These are phyloP conservation scores for Lissonota sp. DNA, from an alignment of 2,888 invertebrate species.

Conservation along the genomic window DNA sequence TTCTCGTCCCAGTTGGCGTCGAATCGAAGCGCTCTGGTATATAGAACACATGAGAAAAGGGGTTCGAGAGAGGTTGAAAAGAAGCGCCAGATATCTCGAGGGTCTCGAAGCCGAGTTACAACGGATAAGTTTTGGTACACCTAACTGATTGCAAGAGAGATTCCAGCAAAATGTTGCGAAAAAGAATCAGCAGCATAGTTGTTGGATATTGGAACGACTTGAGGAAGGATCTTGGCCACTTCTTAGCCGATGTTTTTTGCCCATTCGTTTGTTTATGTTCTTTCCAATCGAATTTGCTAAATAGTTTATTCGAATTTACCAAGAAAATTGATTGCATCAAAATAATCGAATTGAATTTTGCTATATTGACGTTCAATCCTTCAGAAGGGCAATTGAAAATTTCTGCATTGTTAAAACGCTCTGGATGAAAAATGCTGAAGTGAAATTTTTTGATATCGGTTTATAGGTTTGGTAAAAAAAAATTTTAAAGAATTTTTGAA, in stretches of 20 bases:
- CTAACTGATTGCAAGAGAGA: slow-evolving; percentile 46
- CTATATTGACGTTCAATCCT: too few species aligned
- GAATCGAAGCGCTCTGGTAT: neutral
- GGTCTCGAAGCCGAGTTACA: slow-evolving; percentile 41
- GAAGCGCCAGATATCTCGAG: slow-evolving; percentile 12
- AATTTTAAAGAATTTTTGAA: too few species aligned
- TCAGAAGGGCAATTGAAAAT: too few species aligned
- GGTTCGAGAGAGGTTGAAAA: slow-evolving; percentile 8
- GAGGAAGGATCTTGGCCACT: neutral
- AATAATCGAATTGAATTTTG: too few species aligned
- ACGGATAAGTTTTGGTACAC: slow-evolving; percentile 49
- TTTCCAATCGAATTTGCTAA: too few species aligned
- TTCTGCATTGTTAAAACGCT: too few species aligned
- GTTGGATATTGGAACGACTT: slow-evolving; percentile 9
- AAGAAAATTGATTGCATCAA: too few species aligned
- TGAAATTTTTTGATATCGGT: too few species aligned
- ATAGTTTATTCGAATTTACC: too few species aligned
- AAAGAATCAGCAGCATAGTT: slow-evolving; percentile 12
- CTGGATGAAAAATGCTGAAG: too few species aligned
- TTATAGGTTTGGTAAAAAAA: too few species aligned
- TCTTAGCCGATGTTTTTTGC: slow-evolving; percentile 4
- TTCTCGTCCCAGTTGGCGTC: slow-evolving; percentile 35
- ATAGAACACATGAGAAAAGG: slow-evolving; percentile 20
- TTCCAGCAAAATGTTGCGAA: slow-evolving; percentile 18
- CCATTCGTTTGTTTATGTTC: neutral